phyloP scores from a whole-genome alignment of 2,797 vertebrate genomes.

The Xiphorhynchus erythropygius region DNA sequence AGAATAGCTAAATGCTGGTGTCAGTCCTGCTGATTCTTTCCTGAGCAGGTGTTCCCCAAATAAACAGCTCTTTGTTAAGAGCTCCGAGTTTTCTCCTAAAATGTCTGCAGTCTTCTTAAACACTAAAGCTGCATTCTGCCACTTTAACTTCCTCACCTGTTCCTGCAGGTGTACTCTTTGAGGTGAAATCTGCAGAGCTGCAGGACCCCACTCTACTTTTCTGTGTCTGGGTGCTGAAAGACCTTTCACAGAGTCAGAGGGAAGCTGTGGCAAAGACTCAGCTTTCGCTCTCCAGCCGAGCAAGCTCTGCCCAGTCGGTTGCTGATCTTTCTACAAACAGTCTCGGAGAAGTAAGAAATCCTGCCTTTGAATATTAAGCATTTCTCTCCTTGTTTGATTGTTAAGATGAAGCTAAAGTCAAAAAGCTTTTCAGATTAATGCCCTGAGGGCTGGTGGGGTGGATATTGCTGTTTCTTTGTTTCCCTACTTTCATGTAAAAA shows the following conservation, averaged over 20 bases:
- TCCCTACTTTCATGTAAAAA: background rate
- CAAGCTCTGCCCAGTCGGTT: slow-evolving; percentile 66
- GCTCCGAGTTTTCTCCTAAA: background rate
- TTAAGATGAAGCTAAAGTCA: background rate
- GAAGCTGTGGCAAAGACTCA: slow-evolving; percentile 67
- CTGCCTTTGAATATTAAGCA: background rate
- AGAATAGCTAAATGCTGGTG: background rate
- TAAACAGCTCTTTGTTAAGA: background rate
- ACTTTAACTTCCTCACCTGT: background rate
- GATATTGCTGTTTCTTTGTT: background rate
- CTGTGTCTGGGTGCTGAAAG: slow-evolving; percentile 88
- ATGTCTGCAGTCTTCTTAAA: rapidly evolving
- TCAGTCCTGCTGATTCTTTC: background rate
- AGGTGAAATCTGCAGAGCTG: slow-evolving; percentile 79
- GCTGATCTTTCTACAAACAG: slow-evolving; percentile 75
- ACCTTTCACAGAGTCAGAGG: slow-evolving; percentile 75
- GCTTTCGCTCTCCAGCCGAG: slow-evolving; percentile 69
- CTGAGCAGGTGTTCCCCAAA: background rate
- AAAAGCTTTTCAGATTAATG: background rate
- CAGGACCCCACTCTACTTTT: slow-evolving; percentile 76
- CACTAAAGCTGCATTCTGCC: background rate
- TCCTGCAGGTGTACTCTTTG: slow-evolving; percentile 83
- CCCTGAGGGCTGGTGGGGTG: background rate
- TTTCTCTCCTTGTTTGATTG: background rate
- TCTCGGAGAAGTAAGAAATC: slow-evolving; percentile 82